A percentile compares a stretch with the other conserved stretches of the same genome.
phyloP scores from a whole-genome alignment of 2,113 vertebrate species.

The Neopipo cinnamomea region DNA sequence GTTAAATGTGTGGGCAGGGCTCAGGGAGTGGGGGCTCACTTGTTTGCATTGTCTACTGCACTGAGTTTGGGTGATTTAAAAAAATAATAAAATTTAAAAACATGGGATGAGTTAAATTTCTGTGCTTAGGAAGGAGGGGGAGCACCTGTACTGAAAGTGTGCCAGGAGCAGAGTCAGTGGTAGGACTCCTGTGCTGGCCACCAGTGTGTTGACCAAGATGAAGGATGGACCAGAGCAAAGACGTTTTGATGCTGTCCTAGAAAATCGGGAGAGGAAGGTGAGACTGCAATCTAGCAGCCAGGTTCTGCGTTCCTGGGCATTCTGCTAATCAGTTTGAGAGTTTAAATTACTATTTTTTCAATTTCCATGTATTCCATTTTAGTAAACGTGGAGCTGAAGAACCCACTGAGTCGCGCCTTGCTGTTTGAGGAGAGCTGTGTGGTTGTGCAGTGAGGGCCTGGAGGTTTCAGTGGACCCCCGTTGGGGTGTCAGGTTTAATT shows the following conservation, averaged over 20 bases:
- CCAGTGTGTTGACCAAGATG: neutral
- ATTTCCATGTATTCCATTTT: neutral
- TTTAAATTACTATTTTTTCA: neutral
- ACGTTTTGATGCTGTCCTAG: neutral
- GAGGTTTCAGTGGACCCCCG: neutral
- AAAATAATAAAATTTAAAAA: neutral
- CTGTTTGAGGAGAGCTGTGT: neutral
- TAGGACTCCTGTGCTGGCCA: neutral
- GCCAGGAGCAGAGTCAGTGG: neutral
- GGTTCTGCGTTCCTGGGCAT: neutral
- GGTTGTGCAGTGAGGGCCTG: neutral
- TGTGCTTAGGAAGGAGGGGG: neutral
- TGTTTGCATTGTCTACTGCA: neutral
- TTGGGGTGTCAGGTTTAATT: slow-evolving; percentile 14
- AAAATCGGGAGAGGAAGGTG: neutral
- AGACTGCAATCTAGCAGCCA: neutral
- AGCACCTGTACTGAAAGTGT: neutral
- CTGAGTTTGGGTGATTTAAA: neutral
- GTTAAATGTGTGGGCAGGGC: neutral
- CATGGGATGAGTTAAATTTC: neutral
- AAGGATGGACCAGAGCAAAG: neutral
- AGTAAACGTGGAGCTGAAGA: neutral
- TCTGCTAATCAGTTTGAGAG: neutral
- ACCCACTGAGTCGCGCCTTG: rapidly evolving
- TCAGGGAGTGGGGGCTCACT: rapidly evolving